Evolutionary conservation across 1,140 invertebrate species (phyloP).

Genomic region (Prorops nasuta): DNA sequence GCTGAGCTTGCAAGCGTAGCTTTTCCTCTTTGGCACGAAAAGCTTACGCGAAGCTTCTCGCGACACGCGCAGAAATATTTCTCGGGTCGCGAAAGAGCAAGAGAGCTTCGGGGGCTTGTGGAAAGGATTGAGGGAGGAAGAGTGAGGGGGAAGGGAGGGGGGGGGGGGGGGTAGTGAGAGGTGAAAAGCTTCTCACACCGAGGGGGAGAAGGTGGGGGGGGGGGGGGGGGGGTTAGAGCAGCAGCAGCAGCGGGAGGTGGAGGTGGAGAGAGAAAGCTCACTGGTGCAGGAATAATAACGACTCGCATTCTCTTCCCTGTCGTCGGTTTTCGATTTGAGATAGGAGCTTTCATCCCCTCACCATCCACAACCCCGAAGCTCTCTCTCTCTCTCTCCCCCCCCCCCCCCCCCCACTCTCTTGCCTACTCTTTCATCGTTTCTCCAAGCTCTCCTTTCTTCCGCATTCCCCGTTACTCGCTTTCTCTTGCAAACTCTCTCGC

Average conservation of each 20-base stretch:
- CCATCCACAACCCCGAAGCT: no score
- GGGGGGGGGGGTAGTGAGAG: background rate
- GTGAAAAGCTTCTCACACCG: constrained; percentile 21
- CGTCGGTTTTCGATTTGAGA: constrained; percentile 26
- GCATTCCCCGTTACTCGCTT: no score
- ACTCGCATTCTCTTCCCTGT: constrained; percentile 28
- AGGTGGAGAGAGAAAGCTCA: constrained; percentile 20
- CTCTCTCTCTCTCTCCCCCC: background rate
- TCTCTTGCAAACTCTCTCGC: no score
- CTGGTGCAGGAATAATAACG: constrained; percentile 36
- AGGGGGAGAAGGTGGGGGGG: constrained; percentile 15
- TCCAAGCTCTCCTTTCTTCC: no score
- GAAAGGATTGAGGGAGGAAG: background rate
- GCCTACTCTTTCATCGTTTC: no score
- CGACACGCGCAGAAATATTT: constrained; percentile 20
- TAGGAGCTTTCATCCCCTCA: no score
- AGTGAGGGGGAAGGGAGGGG: background rate
- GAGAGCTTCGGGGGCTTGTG: background rate
- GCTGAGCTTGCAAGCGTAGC: constrained; percentile 1
- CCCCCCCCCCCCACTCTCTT: background rate
- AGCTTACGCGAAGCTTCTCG: constrained; percentile 11
- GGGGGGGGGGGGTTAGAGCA: no score
- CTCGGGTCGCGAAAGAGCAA: constrained; percentile 17
- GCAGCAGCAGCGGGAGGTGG: no score
- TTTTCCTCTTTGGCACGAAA: constrained; percentile 12